Conservation (phyloP, 2,113 vertebrate species). For the Anser cygnoides region DNA sequence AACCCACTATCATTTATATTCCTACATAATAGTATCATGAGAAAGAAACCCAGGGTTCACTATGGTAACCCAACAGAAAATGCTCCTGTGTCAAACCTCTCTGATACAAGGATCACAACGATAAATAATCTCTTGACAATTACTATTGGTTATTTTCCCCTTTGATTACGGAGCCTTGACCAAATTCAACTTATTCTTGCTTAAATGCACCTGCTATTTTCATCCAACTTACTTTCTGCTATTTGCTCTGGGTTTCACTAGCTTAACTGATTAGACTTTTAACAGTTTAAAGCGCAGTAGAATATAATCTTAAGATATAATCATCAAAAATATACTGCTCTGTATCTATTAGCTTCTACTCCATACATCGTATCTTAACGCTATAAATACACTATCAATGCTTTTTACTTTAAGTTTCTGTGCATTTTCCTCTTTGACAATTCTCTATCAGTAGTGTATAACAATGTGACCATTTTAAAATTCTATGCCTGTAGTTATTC, state of each 20-base stretch:
- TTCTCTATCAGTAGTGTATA: background rate
- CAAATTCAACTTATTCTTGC: background rate
- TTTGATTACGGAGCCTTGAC: background rate
- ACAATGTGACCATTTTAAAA: background rate
- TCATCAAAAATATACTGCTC: background rate
- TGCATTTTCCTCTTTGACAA: background rate
- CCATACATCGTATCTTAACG: background rate
- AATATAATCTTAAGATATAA: background rate
- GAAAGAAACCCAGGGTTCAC: background rate
- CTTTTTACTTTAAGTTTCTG: background rate
- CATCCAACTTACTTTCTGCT: background rate
- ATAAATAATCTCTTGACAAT: background rate
- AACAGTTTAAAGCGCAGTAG: background rate
- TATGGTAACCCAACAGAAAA: background rate
- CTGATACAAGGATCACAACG: background rate
- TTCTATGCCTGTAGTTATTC: background rate
- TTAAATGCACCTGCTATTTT: background rate
- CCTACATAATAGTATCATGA: rapidly evolving
- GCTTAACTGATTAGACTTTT: background rate
- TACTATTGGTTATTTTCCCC: background rate
- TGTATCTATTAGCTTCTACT: background rate
- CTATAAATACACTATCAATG: background rate
- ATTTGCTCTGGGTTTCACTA: background rate
- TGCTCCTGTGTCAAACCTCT: background rate
- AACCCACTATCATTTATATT: background rate